phyloP scores from a whole-genome alignment of 2,797 vertebrate species.

The Artibeus jamaicensis region DNA sequence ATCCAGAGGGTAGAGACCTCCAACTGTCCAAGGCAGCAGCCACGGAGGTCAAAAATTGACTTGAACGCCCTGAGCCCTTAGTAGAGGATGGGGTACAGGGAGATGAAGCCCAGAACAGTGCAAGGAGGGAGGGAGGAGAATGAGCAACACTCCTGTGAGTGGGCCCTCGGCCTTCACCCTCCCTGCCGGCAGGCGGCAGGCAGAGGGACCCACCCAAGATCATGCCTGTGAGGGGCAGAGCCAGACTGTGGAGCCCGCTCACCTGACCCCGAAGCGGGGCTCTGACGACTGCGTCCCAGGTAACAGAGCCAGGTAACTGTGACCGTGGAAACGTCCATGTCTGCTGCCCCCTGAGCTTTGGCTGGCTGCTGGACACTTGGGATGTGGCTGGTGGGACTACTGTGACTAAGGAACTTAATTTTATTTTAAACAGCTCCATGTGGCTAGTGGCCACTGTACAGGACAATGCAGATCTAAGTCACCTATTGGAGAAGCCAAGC shows the following conservation, averaged over 20 bases:
- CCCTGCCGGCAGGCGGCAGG: fast-evolving
- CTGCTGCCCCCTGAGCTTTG: fast-evolving
- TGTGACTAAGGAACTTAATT: neutral
- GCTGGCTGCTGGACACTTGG: fast-evolving
- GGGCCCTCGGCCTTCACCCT: neutral
- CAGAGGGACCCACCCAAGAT: neutral
- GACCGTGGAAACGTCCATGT: fast-evolving
- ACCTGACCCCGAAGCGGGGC: neutral
- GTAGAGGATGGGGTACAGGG: neutral
- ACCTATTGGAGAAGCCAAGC: neutral
- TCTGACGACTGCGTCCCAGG: neutral
- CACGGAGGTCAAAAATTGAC: neutral
- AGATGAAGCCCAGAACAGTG: neutral
- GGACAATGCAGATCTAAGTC: fast-evolving
- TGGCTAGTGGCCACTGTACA: neutral
- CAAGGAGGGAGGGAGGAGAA: neutral
- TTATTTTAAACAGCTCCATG: neutral
- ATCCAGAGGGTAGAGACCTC: neutral
- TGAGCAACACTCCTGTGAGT: fast-evolving
- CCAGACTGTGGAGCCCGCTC: neutral
- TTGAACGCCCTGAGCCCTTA: neutral
- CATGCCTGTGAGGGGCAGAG: neutral
- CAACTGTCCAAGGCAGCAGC: neutral
- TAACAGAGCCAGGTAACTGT: fast-evolving
- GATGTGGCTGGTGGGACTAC: neutral